Evolutionary conservation across 1,140 invertebrate genomes (phyloP).

Genomic region (Pogonomyrmex barbatus): DNA sequence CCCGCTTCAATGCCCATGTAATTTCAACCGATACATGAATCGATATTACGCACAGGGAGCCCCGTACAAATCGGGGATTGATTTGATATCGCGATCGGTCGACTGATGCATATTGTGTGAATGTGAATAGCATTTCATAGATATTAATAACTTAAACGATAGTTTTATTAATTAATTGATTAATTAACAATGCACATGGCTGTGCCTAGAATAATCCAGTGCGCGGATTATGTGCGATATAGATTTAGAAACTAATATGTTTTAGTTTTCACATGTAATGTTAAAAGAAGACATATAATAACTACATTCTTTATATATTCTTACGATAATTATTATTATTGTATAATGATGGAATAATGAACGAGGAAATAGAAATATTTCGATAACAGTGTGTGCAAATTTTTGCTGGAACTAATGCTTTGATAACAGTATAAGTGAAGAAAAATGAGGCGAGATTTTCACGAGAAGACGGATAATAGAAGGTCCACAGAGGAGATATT

Average conservation of each 20-base stretch:
- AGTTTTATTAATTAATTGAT: slow-evolving; percentile 49
- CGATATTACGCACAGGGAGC: slow-evolving; percentile 39
- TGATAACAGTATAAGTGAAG: neutral
- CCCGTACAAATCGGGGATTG: slow-evolving; percentile 16
- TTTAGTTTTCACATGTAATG: neutral
- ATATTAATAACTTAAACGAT: slow-evolving; percentile 16
- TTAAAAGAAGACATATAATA: neutral
- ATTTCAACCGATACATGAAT: slow-evolving; percentile 44
- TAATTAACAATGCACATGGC: slow-evolving; percentile 21
- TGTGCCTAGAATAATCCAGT: neutral
- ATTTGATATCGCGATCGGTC: neutral
- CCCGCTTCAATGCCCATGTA: slow-evolving; percentile 11
- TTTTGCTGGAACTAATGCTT: slow-evolving; percentile 9
- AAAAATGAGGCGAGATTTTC: slow-evolving; percentile 14
- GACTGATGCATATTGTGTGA: neutral
- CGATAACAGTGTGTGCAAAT: neutral
- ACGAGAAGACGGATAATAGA: slow-evolving; percentile 2
- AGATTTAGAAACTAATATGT: neutral
- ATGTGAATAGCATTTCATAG: neutral
- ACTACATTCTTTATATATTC: neutral
- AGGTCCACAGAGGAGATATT: slow-evolving; percentile 24
- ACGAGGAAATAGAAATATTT: neutral
- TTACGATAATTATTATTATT: neutral
- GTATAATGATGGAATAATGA: neutral
- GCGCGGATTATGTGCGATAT: neutral